phyloP scores from a whole-genome alignment of 2,888 invertebrate species.

The Hydriomena furcata region DNA sequence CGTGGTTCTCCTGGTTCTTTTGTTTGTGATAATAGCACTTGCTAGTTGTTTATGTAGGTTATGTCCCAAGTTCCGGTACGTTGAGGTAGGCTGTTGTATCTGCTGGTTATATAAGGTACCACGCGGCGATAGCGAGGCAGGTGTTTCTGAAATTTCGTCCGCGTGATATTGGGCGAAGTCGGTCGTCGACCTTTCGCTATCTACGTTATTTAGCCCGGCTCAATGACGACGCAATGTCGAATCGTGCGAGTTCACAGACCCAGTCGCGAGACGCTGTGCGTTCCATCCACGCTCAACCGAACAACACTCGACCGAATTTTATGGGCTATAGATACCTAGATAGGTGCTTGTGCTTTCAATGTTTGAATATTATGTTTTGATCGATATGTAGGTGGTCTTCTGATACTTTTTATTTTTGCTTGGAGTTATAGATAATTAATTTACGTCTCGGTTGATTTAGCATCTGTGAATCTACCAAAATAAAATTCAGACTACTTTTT shows the following conservation, averaged over 20 bases:
- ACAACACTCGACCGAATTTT: conserved; percentile 65
- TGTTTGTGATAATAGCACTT: no score
- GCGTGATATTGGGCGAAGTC: conserved; percentile 79
- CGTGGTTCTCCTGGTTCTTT: no score
- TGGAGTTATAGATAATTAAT: background rate
- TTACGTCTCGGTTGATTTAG: background rate
- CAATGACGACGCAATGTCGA: conserved; percentile 81
- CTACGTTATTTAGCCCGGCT: conserved; percentile 79
- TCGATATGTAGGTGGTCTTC: conserved; percentile 1
- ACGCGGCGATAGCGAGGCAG: conserved; percentile 64
- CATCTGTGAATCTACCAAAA: no score
- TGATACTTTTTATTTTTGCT: background rate
- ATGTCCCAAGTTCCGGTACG: conserved; percentile 14
- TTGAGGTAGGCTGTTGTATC: conserved; percentile 60
- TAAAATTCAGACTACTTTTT: no score
- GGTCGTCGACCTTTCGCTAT: conserved; percentile 79
- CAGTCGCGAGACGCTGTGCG: conserved; percentile 55
- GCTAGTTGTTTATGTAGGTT: background rate
- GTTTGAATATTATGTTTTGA: conserved; percentile 7
- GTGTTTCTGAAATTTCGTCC: conserved; percentile 66
- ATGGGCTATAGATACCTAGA: conserved; percentile 43
- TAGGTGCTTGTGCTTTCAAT: conserved; percentile 29
- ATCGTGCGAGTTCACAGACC: conserved; percentile 76
- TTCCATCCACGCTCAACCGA: conserved; percentile 64
- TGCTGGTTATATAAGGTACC: conserved; percentile 55